Conservation (phyloP, 2,888 invertebrate species). For the Anodontia alba region DNA sequence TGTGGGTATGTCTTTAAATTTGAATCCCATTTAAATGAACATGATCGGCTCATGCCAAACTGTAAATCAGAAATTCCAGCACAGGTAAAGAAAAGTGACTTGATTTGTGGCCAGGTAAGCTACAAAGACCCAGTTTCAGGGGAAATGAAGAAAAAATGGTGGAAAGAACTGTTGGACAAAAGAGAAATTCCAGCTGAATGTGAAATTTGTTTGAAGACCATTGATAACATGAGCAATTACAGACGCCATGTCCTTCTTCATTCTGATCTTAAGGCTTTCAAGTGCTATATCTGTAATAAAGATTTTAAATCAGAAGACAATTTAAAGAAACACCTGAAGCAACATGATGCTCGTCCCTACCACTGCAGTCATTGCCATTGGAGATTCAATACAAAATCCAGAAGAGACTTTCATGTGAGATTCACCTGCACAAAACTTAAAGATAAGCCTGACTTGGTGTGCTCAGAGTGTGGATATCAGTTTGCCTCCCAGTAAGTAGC, state of each 20-base stretch:
- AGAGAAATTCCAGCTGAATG: neutral
- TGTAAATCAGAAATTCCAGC: neutral
- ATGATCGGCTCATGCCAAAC: neutral
- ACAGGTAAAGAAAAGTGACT: neutral
- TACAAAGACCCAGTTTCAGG: neutral
- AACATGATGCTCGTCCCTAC: neutral
- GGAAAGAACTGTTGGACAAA: neutral
- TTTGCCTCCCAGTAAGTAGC: neutral
- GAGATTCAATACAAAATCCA: neutral
- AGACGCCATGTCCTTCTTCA: neutral
- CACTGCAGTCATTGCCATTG: neutral
- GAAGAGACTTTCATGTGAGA: neutral
- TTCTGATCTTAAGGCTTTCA: neutral
- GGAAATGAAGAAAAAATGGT: neutral
- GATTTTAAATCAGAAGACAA: neutral
- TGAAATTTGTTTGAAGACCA: neutral
- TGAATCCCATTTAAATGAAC: neutral
- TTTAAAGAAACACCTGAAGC: neutral
- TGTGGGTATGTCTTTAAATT: neutral
- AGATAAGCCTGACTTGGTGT: neutral
- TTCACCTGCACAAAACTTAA: slow-evolving; percentile 1
- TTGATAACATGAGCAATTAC: neutral
- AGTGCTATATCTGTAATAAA: neutral
- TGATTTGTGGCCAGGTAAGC: neutral
- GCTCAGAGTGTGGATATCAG: neutral